Evolutionary conservation across 2,888 invertebrate genomes (phyloP), one percentile per base, ranked within the genome.

Genomic region (Melanophora roralis): DNA sequence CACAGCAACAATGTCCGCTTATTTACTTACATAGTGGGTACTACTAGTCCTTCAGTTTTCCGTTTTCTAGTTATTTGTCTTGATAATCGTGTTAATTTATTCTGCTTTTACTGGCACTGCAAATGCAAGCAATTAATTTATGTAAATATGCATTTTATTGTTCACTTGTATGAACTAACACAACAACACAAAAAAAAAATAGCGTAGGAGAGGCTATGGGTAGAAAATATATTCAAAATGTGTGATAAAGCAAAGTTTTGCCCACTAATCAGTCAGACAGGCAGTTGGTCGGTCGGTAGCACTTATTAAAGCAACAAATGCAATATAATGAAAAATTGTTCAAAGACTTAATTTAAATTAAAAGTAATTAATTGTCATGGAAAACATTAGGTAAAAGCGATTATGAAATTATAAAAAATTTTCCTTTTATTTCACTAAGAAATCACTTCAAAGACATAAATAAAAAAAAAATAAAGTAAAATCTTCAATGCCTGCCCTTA

Each of bases 41-140:
- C 27, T 6, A 3, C 6, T 11, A 38, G 68, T 43, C 53, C 21
- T 53, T 47, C 38, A 60, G 51, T 7, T 34, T 45, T 62, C 62
- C 68, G 27, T 73, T 62, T 49, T 59, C 32, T 51, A 40, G 43
- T 36, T 65, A 69, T 76, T 80, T 68, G 75, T 57, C 49, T 51
- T 76, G 36, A 57, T 76, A 80, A 80, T 80, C 80, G 57, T 64
- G 67, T 76, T 80, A 80, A 80, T 72, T 80, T 80, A 80, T 80
- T 64, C 59, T 49, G 62, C 76, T 76, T 67, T 80, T 67, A 62
- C 72, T 76, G 72, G 71, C 80, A 62, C 53, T 55, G 67, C 60
- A 68, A 80, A 72, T 72, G 43, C 67, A 72, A 76, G 76, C 76
- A 80, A 80, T 80, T 80, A 80, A 80, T 80, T 80, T 72, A 80